Conservation (phyloP, 2,113 vertebrate species). For the Siniperca knerii region DNA sequence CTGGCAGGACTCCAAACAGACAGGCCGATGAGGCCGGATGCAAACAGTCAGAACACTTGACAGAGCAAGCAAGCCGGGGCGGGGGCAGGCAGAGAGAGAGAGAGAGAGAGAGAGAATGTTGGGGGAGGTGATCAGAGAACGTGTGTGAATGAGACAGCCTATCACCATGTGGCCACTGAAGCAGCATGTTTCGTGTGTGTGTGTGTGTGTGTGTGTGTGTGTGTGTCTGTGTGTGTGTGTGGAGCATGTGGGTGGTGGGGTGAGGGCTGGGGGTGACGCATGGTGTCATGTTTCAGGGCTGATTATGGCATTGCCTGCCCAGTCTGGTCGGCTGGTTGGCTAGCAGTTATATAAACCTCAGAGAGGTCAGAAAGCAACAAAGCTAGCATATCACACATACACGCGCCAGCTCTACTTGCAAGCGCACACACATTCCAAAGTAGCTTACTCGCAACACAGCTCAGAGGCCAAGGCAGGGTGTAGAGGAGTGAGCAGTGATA, state of each 20-base stretch:
- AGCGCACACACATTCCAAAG: slow-evolving; percentile 5
- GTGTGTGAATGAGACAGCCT: slow-evolving; percentile 67
- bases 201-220: slow-evolving; percentile 18
- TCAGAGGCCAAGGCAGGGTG: slow-evolving; percentile 24
- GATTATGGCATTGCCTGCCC: slow-evolving; percentile 73
- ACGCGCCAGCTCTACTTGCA: background rate
- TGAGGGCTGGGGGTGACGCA: slow-evolving; percentile 48
- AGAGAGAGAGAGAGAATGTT: slow-evolving; percentile 3
- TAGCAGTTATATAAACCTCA: slow-evolving; percentile 77
- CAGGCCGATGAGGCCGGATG: slow-evolving; percentile 66
- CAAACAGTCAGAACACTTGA: slow-evolving; percentile 61
- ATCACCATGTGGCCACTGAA: slow-evolving; percentile 67
- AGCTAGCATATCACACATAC: slow-evolving; percentile 57
- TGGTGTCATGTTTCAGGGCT: slow-evolving; percentile 79
- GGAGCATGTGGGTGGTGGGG: slow-evolving; percentile 18
- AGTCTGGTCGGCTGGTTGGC: slow-evolving; percentile 51
- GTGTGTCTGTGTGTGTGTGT: slow-evolving; percentile 3
- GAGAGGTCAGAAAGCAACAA: slow-evolving; percentile 74
- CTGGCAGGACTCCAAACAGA: slow-evolving; percentile 74
- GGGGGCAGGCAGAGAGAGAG: background rate
- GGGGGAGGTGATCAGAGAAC: slow-evolving; percentile 62
- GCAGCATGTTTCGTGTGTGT: slow-evolving; percentile 49
- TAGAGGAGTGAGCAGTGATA: slow-evolving; percentile 18
- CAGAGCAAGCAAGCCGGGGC: slow-evolving; percentile 27
- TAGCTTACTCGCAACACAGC: slow-evolving; percentile 17